These are phyloP conservation scores for Toxotes lorentzi DNA, from an alignment of 2,797 vertebrate genomes.

Conservation along the genomic window DNA sequence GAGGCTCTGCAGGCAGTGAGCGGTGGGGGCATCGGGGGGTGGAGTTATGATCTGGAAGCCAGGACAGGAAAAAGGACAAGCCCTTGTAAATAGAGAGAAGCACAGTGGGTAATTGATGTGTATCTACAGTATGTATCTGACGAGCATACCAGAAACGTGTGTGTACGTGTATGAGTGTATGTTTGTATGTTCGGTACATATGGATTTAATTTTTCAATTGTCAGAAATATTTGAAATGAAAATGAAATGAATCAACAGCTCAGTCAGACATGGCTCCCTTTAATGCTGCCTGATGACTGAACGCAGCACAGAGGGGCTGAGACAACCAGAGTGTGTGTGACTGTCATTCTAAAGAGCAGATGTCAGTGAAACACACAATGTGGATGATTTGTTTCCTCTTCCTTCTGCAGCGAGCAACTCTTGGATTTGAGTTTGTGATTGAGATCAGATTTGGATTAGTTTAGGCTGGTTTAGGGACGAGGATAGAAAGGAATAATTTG, in stretches of 20 bases:
- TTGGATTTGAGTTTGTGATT: background rate
- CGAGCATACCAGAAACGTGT: background rate
- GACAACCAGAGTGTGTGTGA: conserved; percentile 1
- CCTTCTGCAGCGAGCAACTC: background rate
- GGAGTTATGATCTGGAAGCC: conserved; percentile 75
- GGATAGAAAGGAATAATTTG: background rate
- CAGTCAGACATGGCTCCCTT: conserved; percentile 24
- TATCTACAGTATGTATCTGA: conserved; percentile 19
- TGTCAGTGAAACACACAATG: background rate
- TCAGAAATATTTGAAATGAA: conserved; percentile 27
- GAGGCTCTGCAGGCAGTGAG: conserved; percentile 69
- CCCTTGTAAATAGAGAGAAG: conserved; percentile 68
- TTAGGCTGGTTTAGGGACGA: background rate
- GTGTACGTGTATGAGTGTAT: background rate
- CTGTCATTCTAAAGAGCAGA: background rate
- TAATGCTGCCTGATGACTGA: conserved; percentile 24
- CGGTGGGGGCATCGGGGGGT: conserved; percentile 38
- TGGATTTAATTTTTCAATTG: conserved; percentile 16
- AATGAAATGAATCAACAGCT: conserved; percentile 32
- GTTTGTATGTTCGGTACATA: background rate
- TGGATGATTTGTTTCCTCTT: background rate
- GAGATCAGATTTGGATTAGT: background rate
- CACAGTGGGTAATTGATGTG: conserved; percentile 34
- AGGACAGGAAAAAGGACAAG: conserved; percentile 78
- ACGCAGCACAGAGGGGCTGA: background rate